Evolutionary conservation across 1,140 invertebrate genomes (phyloP).

Genomic region (Oryctes rhinoceros): DNA sequence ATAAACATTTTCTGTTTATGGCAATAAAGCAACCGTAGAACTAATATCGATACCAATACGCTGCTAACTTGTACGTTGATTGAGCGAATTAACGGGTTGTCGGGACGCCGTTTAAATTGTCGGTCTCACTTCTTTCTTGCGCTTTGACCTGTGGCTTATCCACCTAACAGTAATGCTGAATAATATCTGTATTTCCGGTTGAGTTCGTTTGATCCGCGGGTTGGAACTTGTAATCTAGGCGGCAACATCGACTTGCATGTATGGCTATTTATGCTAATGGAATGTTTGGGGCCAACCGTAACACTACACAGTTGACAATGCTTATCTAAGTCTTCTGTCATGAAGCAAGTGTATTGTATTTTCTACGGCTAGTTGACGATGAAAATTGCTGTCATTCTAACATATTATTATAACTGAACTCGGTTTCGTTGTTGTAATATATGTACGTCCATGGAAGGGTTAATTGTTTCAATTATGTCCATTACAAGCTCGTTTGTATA

Average conservation of each 20-base stretch:
- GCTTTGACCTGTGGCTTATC: not conserved
- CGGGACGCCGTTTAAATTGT: not conserved
- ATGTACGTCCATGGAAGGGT: not conserved
- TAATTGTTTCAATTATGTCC: not conserved
- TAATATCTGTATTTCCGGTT: slow-evolving; percentile 28
- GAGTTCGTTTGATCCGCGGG: not conserved
- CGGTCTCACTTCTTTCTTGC: not conserved
- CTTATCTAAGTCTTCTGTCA: not conserved
- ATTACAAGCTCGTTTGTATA: too few relatives aligned
- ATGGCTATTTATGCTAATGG: slow-evolving; percentile 15
- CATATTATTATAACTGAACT: slow-evolving; percentile 33
- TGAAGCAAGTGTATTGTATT: slow-evolving; percentile 17
- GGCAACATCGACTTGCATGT: not conserved
- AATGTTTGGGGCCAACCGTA: not conserved
- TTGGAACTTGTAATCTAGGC: not conserved
- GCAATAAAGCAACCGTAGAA: not conserved
- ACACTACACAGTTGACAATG: not conserved
- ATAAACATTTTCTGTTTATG: slow-evolving; percentile 5
- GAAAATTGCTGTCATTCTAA: slow-evolving; percentile 7
- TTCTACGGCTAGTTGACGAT: not conserved
- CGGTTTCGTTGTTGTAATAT: not conserved
- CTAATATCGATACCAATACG: slow-evolving; percentile 21
- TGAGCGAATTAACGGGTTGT: not conserved
- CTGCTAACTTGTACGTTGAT: not conserved
- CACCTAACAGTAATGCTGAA: not conserved